Base-by-base conservation (phyloP, 1,140 invertebrate species). In the Holcopasites calliopsidis region DNA sequence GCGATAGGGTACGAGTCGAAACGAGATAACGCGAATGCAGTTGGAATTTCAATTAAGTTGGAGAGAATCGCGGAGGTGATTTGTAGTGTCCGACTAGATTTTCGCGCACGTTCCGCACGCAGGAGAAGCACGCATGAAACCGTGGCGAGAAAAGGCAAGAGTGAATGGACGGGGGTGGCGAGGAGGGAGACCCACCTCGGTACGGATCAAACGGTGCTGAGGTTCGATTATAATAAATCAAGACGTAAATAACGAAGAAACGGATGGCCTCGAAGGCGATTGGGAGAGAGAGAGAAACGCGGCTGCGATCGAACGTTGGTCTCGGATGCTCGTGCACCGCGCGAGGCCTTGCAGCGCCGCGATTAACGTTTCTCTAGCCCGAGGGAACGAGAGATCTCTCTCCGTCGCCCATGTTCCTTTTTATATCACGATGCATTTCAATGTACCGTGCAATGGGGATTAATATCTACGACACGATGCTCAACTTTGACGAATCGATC, bases 181-280 rank as follows among this genome's bases (percentile, higher is more conserved):
- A 70, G 49, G 31, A 50, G 55, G 42, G 21, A 47, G 61, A 66
- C 65, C 73, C 82, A 77, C 74, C 84, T 86, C 87, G 86, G 86
- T 85, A 75, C 75, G 87, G 86, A 88, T 89, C 87, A 89, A 89
- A 89, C 87, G 85, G 81, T 71, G 75, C 76, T 84, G 81, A 84
- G 84, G 82, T 85, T 91, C 89, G 89, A 91, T 91, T 90, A 89
- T 89, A 89, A 91, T 91, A 91, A 91, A 91, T 90, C 89, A 90
- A 90, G 82, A 88, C 87, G 89, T 90, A 90, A 91, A 91, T 91
- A 91, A 91, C 86, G 86, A 85, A 87, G 86, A 87, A 85, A 88
- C 88, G 87, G 84, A 88, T 87, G 88, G 87, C 80, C 84, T 86
- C 85, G 88, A 85, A 86, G 76, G 77, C 68, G 68, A 68, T 38